Evolutionary conservation across 2,888 invertebrate genomes (phyloP).

Genomic region (Odontocolon sp.): DNA sequence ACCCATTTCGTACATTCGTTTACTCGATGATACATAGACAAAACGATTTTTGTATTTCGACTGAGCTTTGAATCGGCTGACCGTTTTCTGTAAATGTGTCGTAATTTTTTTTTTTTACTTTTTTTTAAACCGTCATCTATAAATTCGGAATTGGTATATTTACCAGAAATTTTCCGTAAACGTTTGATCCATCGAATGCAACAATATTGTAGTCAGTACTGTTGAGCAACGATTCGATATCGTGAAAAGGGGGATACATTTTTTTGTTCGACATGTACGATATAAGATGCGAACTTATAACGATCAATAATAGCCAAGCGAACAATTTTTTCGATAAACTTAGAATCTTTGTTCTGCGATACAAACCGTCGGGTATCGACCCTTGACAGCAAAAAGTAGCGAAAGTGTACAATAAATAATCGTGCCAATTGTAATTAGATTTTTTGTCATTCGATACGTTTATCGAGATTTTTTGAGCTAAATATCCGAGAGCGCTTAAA

Average conservation of each 20-base stretch:
- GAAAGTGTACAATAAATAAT: slow-evolving; percentile 65
- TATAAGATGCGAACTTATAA: slow-evolving; percentile 63
- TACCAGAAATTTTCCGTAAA: slow-evolving; percentile 53
- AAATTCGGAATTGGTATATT: not conserved
- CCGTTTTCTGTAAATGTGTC: no score
- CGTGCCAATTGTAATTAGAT: slow-evolving; percentile 33
- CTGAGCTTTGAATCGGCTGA: not conserved
- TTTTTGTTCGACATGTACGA: slow-evolving; percentile 61
- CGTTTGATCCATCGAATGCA: slow-evolving; percentile 47
- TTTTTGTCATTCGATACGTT: slow-evolving; percentile 11
- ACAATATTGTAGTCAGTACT: slow-evolving; percentile 60
- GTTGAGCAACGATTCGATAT: slow-evolving; percentile 55
- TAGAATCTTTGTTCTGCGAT: slow-evolving; percentile 57
- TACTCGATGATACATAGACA: not conserved
- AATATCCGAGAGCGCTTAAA: slow-evolving; percentile 42
- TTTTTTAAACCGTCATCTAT: not conserved
- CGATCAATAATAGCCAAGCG: slow-evolving; percentile 60
- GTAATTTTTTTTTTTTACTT: slow-evolving; percentile 47
- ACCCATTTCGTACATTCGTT: slow-evolving; percentile 46
- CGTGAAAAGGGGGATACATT: slow-evolving; percentile 59
- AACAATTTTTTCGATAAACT: slow-evolving; percentile 60
- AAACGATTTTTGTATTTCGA: not conserved
- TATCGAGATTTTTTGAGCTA: slow-evolving; percentile 22
- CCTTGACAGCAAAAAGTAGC: slow-evolving; percentile 63
- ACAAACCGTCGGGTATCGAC: slow-evolving; percentile 47